These are phyloP conservation scores for Zhuqinia jingwanae DNA, from an alignment of 2,888 invertebrate species.

Conservation along the genomic window DNA sequence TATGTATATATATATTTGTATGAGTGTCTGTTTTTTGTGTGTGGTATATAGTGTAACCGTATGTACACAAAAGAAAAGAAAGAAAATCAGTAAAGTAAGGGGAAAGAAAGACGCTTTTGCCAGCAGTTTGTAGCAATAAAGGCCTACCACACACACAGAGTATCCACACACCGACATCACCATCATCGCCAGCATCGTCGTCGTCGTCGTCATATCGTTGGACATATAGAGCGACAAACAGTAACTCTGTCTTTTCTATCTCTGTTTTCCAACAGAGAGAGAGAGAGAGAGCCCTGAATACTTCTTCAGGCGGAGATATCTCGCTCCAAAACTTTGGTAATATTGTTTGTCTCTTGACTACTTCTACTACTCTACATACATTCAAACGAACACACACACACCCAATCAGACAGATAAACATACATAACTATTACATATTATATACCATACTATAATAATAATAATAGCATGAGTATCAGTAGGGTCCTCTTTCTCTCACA, in stretches of 20 bases:
- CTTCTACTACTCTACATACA: slow-evolving; percentile 30
- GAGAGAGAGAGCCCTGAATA: too few species aligned
- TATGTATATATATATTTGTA: neutral
- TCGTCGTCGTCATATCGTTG: neutral
- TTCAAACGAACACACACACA: neutral
- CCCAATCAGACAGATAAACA: too few species aligned
- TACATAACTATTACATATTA: neutral
- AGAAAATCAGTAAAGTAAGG: slow-evolving; percentile 50
- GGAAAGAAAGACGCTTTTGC: slow-evolving; percentile 11
- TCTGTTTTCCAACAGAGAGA: slow-evolving; percentile 23
- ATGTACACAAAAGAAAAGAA: slow-evolving; percentile 6
- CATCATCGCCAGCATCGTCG: slow-evolving; percentile 5
- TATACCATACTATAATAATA: too few species aligned
- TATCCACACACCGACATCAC: slow-evolving; percentile 11
- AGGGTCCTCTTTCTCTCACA: too few species aligned
- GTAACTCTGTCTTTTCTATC: slow-evolving; percentile 26
- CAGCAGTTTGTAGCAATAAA: slow-evolving; percentile 23
- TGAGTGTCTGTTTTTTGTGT: neutral
- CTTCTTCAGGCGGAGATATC: slow-evolving; percentile 61
- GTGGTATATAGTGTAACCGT: slow-evolving; percentile 17
- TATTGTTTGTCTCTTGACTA: slow-evolving; percentile 63
- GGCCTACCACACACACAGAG: neutral
- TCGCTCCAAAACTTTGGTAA: slow-evolving; percentile 68
- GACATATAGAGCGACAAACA: neutral
- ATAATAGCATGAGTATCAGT: too few species aligned